A percentile compares a stretch with the other conserved stretches of the same genome.
phyloP scores from a whole-genome alignment of 2,797 vertebrate genomes.

The Bryconaethiops microstoma region DNA sequence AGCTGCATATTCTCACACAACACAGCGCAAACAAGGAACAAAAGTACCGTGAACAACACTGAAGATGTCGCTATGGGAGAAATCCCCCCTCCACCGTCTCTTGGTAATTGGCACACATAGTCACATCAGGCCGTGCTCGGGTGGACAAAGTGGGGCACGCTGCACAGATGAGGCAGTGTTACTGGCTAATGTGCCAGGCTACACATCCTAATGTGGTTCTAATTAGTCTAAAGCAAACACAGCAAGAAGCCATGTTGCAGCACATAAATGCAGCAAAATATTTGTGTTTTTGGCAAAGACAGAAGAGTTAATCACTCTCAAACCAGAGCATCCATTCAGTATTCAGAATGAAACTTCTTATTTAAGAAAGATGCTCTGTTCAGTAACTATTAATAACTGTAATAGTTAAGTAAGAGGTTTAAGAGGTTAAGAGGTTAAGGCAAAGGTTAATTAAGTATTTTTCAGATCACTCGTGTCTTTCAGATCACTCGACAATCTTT shows the following conservation, averaged over 20 bases:
- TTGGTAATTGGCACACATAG: constrained; percentile 11
- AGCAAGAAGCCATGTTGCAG: neutral
- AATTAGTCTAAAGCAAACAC: constrained; percentile 18
- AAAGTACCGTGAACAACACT: neutral
- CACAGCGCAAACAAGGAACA: constrained; percentile 11
- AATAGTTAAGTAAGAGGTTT: too few relatives aligned
- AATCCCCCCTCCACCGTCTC: neutral
- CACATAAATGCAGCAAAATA: neutral
- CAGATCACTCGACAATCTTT: too few relatives aligned
- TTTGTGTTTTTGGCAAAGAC: neutral
- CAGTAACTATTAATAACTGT: too few relatives aligned
- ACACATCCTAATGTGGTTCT: constrained; percentile 21
- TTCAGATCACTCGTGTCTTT: too few relatives aligned
- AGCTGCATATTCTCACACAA: constrained; percentile 38
- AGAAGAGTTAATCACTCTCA: neutral
- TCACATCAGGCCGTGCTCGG: constrained; percentile 2
- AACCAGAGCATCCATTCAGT: neutral
- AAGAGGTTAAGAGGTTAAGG: too few relatives aligned
- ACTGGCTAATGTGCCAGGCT: constrained; percentile 6
- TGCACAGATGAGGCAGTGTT: constrained; percentile 12
- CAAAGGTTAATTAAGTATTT: too few relatives aligned
- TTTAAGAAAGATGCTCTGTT: neutral
- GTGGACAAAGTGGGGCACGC: constrained; percentile 1
- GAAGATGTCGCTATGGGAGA: neutral
- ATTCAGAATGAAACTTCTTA: neutral